These are phyloP conservation scores for Pseudopipra pipra DNA, from an alignment of 2,113 vertebrate genomes.

Conservation along the genomic window DNA sequence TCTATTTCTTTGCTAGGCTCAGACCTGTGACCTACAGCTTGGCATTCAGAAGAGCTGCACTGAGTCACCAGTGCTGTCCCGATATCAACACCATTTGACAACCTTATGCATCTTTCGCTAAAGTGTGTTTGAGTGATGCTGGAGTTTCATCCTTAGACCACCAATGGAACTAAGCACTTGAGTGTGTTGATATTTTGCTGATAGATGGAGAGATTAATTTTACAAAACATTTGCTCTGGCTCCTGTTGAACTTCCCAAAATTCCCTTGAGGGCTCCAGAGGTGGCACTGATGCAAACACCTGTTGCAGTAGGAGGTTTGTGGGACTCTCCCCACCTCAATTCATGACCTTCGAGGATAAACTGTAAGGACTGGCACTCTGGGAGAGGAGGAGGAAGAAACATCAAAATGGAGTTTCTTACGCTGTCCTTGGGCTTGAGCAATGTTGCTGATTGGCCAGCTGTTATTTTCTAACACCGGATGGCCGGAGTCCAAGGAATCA, in stretches of 20 bases:
- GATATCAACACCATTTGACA: not conserved
- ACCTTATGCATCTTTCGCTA: conserved; percentile 14
- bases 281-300: not conserved
- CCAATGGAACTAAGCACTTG: conserved; percentile 16
- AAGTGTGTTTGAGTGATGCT: conserved; percentile 30
- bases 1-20: not conserved
- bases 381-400: not conserved
- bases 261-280: not conserved
- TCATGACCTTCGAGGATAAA: not conserved
- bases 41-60: not conserved
- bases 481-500: conserved; percentile 50
- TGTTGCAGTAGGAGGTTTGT: not conserved
- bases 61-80: not conserved
- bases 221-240: not conserved
- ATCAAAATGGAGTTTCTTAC: not conserved
- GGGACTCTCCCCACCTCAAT: fast-evolving
- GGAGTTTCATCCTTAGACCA: conserved; percentile 6
- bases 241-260: not conserved
- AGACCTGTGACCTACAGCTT: not conserved
- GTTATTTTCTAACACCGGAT: conserved; percentile 59
- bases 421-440: conserved; percentile 51
- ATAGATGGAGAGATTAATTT: not conserved
- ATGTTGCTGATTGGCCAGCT: conserved; percentile 43
- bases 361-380: not conserved
- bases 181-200: conserved; percentile 17